Evolutionary conservation across 2,797 vertebrate genomes (phyloP).

Genomic region (Neopelma chrysocephalum): DNA sequence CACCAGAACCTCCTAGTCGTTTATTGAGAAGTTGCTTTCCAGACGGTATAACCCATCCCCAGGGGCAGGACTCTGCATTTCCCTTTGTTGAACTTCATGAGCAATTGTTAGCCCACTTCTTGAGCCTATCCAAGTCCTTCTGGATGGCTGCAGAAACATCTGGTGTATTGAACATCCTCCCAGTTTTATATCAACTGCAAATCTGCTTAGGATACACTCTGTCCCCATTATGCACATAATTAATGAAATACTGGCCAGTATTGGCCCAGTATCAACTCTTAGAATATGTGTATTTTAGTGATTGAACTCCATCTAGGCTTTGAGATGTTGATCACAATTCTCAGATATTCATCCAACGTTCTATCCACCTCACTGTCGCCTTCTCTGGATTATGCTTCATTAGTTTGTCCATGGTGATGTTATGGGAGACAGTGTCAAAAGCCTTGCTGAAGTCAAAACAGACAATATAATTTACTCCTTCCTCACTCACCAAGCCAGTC

Average conservation of each 20-base stretch:
- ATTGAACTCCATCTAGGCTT: background rate
- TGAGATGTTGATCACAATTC: background rate
- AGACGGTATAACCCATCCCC: accelerated
- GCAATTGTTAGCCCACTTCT: background rate
- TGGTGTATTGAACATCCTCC: background rate
- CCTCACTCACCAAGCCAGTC: background rate
- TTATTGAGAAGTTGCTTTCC: background rate
- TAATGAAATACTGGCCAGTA: background rate
- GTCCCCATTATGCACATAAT: background rate
- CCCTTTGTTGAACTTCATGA: background rate
- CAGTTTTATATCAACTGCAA: background rate
- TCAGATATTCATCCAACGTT: background rate
- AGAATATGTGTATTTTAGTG: background rate
- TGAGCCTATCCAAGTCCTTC: background rate
- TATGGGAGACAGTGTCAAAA: background rate
- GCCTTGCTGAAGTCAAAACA: background rate
- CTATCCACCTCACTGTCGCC: background rate
- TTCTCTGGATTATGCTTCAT: background rate
- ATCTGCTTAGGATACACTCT: background rate
- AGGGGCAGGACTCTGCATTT: background rate
- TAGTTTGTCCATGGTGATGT: background rate
- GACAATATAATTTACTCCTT: background rate
- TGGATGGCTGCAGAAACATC: background rate
- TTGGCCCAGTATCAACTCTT: background rate
- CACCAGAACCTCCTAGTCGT: background rate